phyloP scores from a whole-genome alignment of 2,888 invertebrate genomes.

The Melanotus villosus region DNA sequence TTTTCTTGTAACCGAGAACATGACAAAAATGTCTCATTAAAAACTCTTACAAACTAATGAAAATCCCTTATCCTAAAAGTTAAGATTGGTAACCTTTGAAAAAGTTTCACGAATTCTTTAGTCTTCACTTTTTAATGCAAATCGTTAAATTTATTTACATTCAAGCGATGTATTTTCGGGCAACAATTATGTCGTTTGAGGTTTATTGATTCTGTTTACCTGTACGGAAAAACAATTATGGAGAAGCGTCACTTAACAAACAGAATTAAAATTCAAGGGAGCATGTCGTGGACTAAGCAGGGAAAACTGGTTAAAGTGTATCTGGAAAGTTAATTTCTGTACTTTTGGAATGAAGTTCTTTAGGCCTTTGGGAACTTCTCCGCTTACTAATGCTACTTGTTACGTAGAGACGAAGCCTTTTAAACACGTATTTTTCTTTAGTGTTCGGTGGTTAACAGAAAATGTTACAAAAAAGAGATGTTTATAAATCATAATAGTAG shows the following conservation, averaged over 20 bases:
- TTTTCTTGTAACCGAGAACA: neutral
- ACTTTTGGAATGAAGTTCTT: neutral
- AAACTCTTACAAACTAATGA: slow-evolving; percentile 10
- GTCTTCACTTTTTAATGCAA: slow-evolving; percentile 1
- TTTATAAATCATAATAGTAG: too few species aligned
- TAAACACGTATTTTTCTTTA: neutral
- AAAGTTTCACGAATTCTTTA: neutral
- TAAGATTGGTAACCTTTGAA: neutral
- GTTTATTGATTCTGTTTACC: slow-evolving; percentile 14
- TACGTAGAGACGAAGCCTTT: neutral
- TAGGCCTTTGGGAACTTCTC: neutral
- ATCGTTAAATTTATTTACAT: neutral
- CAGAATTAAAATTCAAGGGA: slow-evolving; percentile 6
- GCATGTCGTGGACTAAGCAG: neutral
- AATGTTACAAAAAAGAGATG: too few species aligned
- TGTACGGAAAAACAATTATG: slow-evolving; percentile 10
- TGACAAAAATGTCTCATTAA: slow-evolving; percentile 19
- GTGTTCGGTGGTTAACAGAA: neutral
- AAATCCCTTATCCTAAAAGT: slow-evolving; percentile 2
- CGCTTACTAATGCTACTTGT: neutral
- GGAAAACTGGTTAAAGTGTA: slow-evolving; percentile 10
- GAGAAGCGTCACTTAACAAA: neutral
- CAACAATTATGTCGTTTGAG: neutral
- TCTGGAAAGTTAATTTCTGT: slow-evolving; percentile 7
- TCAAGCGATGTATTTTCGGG: neutral